Percentiles rank a stretch among this genome's conserved stretches.
phyloP scores from a whole-genome alignment of 2,888 invertebrate species.

The Mayetiola destructor region DNA sequence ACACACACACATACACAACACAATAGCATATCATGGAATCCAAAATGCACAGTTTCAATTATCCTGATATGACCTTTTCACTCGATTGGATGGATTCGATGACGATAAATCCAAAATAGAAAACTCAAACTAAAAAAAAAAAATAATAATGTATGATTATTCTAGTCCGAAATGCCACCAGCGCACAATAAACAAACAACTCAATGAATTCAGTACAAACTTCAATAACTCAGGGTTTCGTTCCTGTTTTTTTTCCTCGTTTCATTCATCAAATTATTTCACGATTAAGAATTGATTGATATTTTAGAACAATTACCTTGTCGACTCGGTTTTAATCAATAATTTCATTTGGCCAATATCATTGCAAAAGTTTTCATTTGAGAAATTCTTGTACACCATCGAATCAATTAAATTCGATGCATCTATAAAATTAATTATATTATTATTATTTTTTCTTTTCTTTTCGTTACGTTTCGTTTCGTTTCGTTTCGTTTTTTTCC shows the following conservation, averaged over 20 bases:
- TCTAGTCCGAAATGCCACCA: too few species aligned
- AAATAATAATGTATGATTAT: too few species aligned
- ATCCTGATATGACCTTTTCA: too few species aligned
- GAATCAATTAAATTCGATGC: neutral
- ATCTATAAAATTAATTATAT: too few species aligned
- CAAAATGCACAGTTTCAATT: neutral
- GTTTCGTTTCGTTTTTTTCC: too few species aligned
- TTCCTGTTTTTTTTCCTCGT: neutral
- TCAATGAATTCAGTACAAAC: neutral
- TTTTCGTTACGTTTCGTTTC: too few species aligned
- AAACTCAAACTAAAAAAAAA: too few species aligned
- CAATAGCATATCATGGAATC: neutral
- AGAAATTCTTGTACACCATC: neutral
- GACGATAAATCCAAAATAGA: too few species aligned
- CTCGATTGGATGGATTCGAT: too few species aligned
- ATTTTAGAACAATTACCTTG: neutral
- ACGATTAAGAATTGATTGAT: too few species aligned
- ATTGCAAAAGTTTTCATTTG: neutral
- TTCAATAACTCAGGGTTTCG: neutral
- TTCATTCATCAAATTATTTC: neutral
- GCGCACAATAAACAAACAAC: neutral
- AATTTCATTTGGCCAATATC: neutral
- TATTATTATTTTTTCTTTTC: too few species aligned
- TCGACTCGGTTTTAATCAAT: neutral
- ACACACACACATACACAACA: neutral